Evolutionary conservation across 2,113 vertebrate genomes (phyloP).

Genomic region (Sturnus vulgaris): DNA sequence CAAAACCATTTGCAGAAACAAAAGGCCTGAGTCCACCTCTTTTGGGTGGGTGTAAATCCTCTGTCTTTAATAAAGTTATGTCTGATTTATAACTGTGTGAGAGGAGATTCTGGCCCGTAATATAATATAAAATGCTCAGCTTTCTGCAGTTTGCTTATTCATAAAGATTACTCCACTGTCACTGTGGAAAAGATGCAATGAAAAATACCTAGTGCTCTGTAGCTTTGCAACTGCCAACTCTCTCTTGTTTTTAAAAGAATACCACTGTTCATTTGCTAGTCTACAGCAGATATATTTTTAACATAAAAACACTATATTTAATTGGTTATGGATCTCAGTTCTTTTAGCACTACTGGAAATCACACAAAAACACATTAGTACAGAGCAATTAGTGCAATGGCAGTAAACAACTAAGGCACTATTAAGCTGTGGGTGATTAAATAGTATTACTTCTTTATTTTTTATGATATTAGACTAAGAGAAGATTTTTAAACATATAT

Average conservation of each 20-base stretch:
- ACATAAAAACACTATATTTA: constrained; percentile 82
- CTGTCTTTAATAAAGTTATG: constrained; percentile 41
- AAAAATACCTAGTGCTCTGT: constrained; percentile 68
- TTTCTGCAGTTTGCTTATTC: constrained; percentile 69
- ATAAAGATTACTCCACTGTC: constrained; percentile 71
- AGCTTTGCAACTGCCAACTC: constrained; percentile 56
- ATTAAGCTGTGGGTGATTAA: constrained; percentile 85
- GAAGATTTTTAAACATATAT: constrained; percentile 68
- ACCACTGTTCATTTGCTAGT: constrained; percentile 67
- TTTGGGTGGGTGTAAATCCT: constrained; percentile 24
- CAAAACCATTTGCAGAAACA: background rate
- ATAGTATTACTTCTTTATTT: constrained; percentile 82
- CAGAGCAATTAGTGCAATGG: constrained; percentile 80
- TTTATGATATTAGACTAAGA: constrained; percentile 76
- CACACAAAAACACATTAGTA: constrained; percentile 84
- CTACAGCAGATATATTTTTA: constrained; percentile 79
- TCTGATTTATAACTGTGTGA: constrained; percentile 38
- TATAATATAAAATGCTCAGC: constrained; percentile 38
- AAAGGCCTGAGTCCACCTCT: constrained; percentile 10
- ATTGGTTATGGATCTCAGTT: constrained; percentile 83
- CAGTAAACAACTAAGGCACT: constrained; percentile 82
- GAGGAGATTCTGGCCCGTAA: constrained; percentile 12
- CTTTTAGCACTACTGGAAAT: constrained; percentile 84
- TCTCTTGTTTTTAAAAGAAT: constrained; percentile 59
- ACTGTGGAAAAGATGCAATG: constrained; percentile 62